Conservation (phyloP, 2,113 vertebrate species). For the Neogale vison region DNA sequence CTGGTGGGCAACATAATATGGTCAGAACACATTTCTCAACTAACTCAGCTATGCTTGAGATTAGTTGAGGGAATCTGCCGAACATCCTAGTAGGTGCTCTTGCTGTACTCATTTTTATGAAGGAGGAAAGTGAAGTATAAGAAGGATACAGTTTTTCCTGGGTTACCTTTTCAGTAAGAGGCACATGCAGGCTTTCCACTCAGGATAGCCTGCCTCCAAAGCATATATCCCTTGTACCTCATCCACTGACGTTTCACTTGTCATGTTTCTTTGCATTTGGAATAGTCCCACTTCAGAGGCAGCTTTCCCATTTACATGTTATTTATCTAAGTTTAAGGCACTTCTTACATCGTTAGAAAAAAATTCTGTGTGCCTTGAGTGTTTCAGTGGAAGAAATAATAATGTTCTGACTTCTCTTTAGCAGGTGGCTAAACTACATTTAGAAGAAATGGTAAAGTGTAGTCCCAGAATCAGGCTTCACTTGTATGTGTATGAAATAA, state of each 20-base stretch:
- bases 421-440: not conserved
- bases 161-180: not conserved
- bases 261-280: not conserved
- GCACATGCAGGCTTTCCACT: not conserved
- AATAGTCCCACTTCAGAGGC: not conserved
- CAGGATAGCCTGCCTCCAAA: not conserved
- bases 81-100: not conserved
- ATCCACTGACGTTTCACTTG: not conserved
- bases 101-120: not conserved
- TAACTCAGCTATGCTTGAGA: not conserved
- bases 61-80: not conserved
- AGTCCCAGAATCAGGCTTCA: not conserved
- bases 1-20: not conserved
- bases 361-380: not conserved
- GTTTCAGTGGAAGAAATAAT: not conserved
- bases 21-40: not conserved
- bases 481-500: slow-evolving; percentile 30
- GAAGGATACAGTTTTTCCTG: not conserved
- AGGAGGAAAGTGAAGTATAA: not conserved
- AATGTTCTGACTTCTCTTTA: not conserved
- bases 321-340: not conserved
- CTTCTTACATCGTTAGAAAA: not conserved
- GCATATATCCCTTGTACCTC: not conserved
- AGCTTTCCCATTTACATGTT: not conserved
- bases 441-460: not conserved